Evolutionary conservation across 2,888 invertebrate species (phyloP), one percentile per base, ranked within the genome.

Genomic region (Hemaris fuciformis): DNA sequence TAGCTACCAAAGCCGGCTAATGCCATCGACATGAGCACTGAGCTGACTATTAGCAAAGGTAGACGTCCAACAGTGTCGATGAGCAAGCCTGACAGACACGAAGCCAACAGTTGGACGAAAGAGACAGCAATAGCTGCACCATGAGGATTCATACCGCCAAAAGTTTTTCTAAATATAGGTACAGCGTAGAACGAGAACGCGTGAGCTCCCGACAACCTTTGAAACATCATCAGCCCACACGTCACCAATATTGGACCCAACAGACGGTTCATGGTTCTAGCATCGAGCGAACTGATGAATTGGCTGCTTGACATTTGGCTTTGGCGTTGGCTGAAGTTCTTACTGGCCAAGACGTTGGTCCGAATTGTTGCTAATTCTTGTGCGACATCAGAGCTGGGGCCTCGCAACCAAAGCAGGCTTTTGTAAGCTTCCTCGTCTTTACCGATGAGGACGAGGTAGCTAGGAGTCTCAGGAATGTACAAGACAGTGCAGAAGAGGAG

Each of bases 391-490:
- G 96, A 95, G 66, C 95, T 94, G 0, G 96, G 94, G n/a, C 96
- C 96, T n/a, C 98, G 93, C 18, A 98, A 88, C 96, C 96, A 97
- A 57, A 95, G 94, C 18, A 98, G 88, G 41, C 97, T 95, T 77
- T 93, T 92, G 68, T 93, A 93, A 0, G 93, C 93, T 71, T 93
- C 93, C 66, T 95, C 94, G 75, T 97, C 96, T 76, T 95, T 94
- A 1, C 97, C 97, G 61, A 95, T 94, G 1, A 97, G 93, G 3
- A 97, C 95, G 65, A 97, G 93, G 84, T 95, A 97, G 78, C 97
- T 96, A 15, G 98, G 98, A 42, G 98, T 97, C 90, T 98, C 98
- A 31, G 98, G 98, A 76, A 98, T 95, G 81, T 95, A 95, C 59
- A 96, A 93, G 62, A 96, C 95, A 5, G 96, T 95, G 66, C 96